Conservation (phyloP, 1,140 invertebrate species). For the Dreissena rostriformis region DNA sequence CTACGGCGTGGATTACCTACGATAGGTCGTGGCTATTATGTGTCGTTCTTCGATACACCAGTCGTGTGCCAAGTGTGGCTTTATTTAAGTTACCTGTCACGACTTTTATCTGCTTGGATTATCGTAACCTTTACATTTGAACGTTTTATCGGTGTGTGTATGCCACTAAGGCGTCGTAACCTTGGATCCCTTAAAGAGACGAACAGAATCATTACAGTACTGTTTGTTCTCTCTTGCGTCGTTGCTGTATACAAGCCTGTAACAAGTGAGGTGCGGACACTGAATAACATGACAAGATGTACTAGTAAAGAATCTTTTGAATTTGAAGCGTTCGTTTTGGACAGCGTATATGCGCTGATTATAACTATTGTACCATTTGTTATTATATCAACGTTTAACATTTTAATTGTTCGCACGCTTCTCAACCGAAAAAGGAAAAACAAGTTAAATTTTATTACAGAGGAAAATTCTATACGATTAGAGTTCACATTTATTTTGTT, state of each 20-base stretch:
- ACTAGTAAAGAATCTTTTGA: conserved; percentile 49
- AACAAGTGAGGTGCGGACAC: conserved; percentile 59
- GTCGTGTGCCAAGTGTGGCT: conserved; percentile 73
- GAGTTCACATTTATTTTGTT: conserved; percentile 75
- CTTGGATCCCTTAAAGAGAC: neutral
- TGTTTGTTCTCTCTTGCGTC: conserved; percentile 52
- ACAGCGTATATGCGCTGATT: conserved; percentile 63
- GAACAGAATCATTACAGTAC: conserved; percentile 60
- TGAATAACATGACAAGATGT: conserved; percentile 45
- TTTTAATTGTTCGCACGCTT: conserved; percentile 60
- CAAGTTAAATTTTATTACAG: conserved; percentile 64
- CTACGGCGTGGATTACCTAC: conserved; percentile 12
- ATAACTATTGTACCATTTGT: conserved; percentile 70
- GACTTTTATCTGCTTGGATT: conserved; percentile 78
- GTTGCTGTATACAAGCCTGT: conserved; percentile 71
- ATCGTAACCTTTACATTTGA: conserved; percentile 77
- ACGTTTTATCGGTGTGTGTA: conserved; percentile 76
- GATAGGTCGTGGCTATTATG: neutral
- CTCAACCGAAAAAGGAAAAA: conserved; percentile 56
- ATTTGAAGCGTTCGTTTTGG: conserved; percentile 64
- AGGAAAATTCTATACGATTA: conserved; percentile 70
- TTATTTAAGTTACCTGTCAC: conserved; percentile 71
- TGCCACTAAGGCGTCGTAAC: conserved; percentile 59
- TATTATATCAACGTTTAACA: conserved; percentile 65
- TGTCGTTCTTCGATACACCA: conserved; percentile 61